These are phyloP conservation scores for Panzeria rudis DNA, from an alignment of 2,888 invertebrate genomes.

Conservation along the genomic window DNA sequence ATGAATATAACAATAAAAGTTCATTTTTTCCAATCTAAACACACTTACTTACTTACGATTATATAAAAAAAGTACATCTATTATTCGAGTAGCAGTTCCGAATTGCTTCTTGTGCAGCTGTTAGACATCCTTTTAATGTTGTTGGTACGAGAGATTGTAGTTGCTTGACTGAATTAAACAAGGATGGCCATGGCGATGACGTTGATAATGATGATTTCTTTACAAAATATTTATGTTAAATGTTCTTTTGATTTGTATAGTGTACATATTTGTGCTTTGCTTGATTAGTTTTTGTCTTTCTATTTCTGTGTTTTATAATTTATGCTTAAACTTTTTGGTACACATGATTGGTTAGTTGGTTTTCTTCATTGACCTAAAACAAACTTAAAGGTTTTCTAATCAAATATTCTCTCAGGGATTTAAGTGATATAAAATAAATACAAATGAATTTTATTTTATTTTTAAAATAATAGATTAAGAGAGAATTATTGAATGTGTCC, in stretches of 20 bases:
- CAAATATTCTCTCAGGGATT: conserved; percentile 56
- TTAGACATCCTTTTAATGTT: conserved; percentile 48
- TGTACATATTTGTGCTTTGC: conserved; percentile 32
- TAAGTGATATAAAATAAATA: conserved; percentile 37
- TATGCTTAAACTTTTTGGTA: conserved; percentile 38
- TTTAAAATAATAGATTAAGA: background rate
- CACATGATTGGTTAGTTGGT: conserved; percentile 51
- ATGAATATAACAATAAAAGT: conserved; percentile 68
- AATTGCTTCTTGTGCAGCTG: conserved; percentile 34
- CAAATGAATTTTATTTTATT: background rate
- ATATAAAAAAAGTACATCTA: background rate
- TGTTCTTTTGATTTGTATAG: conserved; percentile 59
- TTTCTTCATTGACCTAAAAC: conserved; percentile 48
- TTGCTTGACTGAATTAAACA: conserved; percentile 31
- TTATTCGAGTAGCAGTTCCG: background rate
- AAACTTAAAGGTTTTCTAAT: conserved; percentile 56
- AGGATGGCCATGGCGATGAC: background rate
- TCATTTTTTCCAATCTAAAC: conserved; percentile 1
- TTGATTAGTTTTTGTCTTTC: conserved; percentile 57
- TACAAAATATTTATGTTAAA: conserved; percentile 53
- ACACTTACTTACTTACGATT: background rate
- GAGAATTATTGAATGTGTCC: background rate
- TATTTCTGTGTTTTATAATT: conserved; percentile 28
- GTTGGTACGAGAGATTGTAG: conserved; percentile 37
- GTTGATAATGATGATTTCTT: conserved; percentile 48